Evolutionary conservation across 2,888 invertebrate genomes (phyloP).

Genomic region (Aleiodes leptofemur): DNA sequence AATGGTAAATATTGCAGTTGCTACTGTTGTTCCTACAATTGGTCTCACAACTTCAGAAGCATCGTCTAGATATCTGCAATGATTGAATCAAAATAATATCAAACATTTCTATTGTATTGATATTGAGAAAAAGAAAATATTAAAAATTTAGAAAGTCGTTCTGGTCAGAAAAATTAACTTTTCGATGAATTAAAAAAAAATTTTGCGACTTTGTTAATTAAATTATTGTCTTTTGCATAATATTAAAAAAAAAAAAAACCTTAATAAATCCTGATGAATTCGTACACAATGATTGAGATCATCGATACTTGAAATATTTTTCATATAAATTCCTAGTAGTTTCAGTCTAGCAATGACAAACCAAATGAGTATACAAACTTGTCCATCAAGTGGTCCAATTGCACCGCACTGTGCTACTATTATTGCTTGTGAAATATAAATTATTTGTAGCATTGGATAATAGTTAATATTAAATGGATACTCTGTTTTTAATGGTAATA

Average conservation of each 20-base stretch:
- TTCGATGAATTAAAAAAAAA: no score
- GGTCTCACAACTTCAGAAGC: conserved; percentile 44
- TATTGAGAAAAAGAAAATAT: background rate
- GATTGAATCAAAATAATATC: conserved; percentile 30
- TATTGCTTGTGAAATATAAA: conserved; percentile 58
- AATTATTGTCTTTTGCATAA: conserved; percentile 8
- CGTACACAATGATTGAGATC: conserved; percentile 37
- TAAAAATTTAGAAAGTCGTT: no score
- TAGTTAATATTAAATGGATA: conserved; percentile 59
- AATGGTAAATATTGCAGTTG: conserved; percentile 44
- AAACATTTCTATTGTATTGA: no score
- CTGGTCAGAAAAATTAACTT: no score
- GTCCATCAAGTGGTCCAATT: conserved; percentile 54
- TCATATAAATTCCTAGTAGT: conserved; percentile 46
- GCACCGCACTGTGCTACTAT: conserved; percentile 52
- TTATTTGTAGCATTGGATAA: conserved; percentile 45
- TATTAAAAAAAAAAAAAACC: conserved; percentile 46
- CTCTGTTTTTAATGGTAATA: conserved; percentile 60
- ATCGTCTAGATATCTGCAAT: conserved; percentile 45
- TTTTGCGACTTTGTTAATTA: background rate
- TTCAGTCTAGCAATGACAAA: conserved; percentile 56
- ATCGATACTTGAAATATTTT: conserved; percentile 8
- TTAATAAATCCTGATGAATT: conserved; percentile 45
- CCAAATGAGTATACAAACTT: conserved; percentile 57
- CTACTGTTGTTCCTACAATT: conserved; percentile 47